Evolutionary conservation across 2,888 invertebrate genomes (phyloP).

Genomic region (Nysson spinosus): DNA sequence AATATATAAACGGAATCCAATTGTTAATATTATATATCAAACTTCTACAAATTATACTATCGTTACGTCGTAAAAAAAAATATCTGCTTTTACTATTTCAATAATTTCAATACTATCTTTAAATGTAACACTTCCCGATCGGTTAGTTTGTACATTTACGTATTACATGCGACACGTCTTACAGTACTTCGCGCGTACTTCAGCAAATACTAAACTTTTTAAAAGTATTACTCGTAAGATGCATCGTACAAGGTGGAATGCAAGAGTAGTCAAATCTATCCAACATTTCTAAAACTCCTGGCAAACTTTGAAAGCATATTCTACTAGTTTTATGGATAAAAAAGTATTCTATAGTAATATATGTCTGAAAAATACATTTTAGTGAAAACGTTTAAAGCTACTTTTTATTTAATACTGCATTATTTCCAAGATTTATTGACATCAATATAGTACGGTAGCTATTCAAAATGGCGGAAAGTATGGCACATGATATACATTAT

Average conservation of each 20-base stretch:
- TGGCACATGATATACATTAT: too few species aligned
- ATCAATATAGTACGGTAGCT: too few species aligned
- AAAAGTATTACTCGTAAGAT: slow-evolving; percentile 36
- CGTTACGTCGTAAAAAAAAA: slow-evolving; percentile 17
- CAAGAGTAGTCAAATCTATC: slow-evolving; percentile 30
- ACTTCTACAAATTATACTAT: slow-evolving; percentile 17
- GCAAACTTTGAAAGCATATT: too few species aligned
- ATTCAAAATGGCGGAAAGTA: too few species aligned
- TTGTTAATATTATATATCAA: too few species aligned
- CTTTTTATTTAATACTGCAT: too few species aligned
- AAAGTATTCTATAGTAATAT: too few species aligned
- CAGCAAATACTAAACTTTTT: slow-evolving; percentile 34
- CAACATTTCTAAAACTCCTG: slow-evolving; percentile 7
- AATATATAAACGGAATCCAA: slow-evolving; percentile 8
- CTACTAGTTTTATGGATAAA: too few species aligned
- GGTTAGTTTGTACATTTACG: slow-evolving; percentile 43
- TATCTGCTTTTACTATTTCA: slow-evolving; percentile 22
- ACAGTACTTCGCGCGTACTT: slow-evolving; percentile 27
- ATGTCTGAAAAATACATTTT: too few species aligned
- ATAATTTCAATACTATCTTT: slow-evolving; percentile 23
- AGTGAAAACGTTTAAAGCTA: too few species aligned
- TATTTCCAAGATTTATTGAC: too few species aligned
- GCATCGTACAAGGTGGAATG: slow-evolving; percentile 41
- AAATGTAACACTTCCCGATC: slow-evolving; percentile 19
- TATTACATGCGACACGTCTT: slow-evolving; percentile 53